phyloP scores from a whole-genome alignment of 1,140 invertebrate genomes.

The Drosophila lini region DNA sequence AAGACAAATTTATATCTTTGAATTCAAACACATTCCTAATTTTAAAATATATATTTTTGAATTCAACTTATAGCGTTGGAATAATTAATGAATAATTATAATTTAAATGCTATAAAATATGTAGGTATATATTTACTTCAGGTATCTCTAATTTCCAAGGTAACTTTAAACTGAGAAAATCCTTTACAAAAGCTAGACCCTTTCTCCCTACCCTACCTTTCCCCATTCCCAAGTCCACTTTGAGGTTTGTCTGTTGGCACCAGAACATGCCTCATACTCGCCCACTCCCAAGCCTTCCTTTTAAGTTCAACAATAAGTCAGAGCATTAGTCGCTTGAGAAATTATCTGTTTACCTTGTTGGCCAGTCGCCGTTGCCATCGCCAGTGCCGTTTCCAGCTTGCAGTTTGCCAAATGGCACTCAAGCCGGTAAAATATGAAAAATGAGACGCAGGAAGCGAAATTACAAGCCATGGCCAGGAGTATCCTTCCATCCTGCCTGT shows the following conservation, averaged over 20 bases:
- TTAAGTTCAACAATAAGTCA: slow-evolving; percentile 72
- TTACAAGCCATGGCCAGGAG: slow-evolving; percentile 58
- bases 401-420: slow-evolving; percentile 75
- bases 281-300: slow-evolving; percentile 18
- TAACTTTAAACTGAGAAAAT: neutral
- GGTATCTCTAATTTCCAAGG: neutral
- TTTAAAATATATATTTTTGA: too few relatives aligned
- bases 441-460: slow-evolving; percentile 77
- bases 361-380: slow-evolving; percentile 47
- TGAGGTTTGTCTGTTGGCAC: slow-evolving; percentile 46
- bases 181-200: neutral
- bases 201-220: neutral
- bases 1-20: too few relatives aligned
- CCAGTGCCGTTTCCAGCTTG: slow-evolving; percentile 38
- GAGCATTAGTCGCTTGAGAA: slow-evolving; percentile 79
- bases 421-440: slow-evolving; percentile 75
- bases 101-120: neutral
- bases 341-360: slow-evolving; percentile 82
- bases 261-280: slow-evolving; percentile 29
- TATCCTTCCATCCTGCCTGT: slow-evolving; percentile 45
- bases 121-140: neutral
- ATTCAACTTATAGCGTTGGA: too few relatives aligned
- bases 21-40: too few relatives aligned
- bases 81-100: neutral
- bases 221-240: slow-evolving; percentile 10